Evolutionary conservation across 1,140 invertebrate genomes (phyloP).

Genomic region (Papilio dardanus): DNA sequence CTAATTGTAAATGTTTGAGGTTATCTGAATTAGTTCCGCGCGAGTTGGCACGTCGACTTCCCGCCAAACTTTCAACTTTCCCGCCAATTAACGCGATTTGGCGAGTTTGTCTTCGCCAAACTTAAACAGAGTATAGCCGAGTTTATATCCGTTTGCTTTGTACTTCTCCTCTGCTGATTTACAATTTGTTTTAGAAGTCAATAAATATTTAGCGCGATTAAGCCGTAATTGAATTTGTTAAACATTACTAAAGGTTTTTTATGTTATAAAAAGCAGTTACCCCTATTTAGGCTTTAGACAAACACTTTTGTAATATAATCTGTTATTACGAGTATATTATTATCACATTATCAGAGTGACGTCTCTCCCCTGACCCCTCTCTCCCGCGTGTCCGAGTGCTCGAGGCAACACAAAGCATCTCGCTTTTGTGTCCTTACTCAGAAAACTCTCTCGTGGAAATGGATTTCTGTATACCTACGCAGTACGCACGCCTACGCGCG

Average conservation of each 20-base stretch:
- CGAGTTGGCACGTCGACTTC: constrained; percentile 6
- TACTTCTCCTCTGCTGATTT: background rate
- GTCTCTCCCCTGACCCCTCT: background rate
- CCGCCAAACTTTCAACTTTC: constrained; percentile 18
- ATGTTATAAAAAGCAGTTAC: too few species aligned
- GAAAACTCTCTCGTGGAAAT: background rate
- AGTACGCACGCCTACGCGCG: background rate
- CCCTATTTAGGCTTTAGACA: too few species aligned
- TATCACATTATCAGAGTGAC: background rate
- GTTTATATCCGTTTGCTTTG: constrained; percentile 24
- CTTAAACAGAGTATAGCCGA: background rate
- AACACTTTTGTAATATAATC: background rate
- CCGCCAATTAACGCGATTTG: constrained; percentile 32
- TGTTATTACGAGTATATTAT: background rate
- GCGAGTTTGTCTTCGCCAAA: constrained; percentile 27
- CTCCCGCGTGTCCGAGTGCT: background rate
- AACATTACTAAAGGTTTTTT: too few species aligned
- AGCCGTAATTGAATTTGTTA: too few species aligned
- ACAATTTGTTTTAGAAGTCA: background rate
- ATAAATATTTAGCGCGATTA: background rate
- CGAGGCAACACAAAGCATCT: background rate
- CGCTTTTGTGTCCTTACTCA: constrained; percentile 3
- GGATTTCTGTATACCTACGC: background rate
- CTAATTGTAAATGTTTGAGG: constrained; percentile 18
- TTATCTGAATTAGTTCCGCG: constrained; percentile 21